These are phyloP conservation scores for Neopelma chrysocephalum DNA, from an alignment of 2,797 vertebrate genomes.

Conservation along the genomic window DNA sequence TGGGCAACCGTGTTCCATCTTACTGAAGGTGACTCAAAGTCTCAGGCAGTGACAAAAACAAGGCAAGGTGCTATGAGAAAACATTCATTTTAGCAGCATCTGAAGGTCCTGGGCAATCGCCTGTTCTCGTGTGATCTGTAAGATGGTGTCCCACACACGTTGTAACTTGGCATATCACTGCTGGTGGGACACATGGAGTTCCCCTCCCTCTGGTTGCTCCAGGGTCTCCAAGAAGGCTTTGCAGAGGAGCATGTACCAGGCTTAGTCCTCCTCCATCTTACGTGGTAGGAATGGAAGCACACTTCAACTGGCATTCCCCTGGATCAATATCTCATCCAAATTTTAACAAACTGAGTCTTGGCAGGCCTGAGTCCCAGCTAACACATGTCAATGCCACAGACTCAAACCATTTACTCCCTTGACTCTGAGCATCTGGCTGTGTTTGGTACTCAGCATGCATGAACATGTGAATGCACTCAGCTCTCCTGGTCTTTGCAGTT, in stretches of 20 bases:
- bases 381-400: rapidly evolving
- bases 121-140: background rate
- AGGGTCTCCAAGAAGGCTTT: background rate
- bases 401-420: background rate
- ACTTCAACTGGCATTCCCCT: background rate
- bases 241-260: background rate
- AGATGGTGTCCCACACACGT: background rate
- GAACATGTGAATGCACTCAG: no score
- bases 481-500: background rate
- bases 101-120: background rate
- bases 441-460: background rate
- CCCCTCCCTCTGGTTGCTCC: background rate
- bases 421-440: background rate
- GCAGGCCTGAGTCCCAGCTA: background rate
- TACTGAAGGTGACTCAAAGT: background rate
- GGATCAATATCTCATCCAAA: background rate
- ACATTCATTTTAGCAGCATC: background rate
- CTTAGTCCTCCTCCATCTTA: background rate
- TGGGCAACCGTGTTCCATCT: background rate
- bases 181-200: background rate
- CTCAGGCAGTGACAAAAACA: background rate
- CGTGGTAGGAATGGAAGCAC: background rate
- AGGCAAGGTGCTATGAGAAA: background rate
- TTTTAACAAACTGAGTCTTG: background rate
- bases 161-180: background rate